Evolutionary conservation across 37 sponge, comb jelly and placozoan genomes (phyloP).

Genomic region (Tethya wilhelma): DNA sequence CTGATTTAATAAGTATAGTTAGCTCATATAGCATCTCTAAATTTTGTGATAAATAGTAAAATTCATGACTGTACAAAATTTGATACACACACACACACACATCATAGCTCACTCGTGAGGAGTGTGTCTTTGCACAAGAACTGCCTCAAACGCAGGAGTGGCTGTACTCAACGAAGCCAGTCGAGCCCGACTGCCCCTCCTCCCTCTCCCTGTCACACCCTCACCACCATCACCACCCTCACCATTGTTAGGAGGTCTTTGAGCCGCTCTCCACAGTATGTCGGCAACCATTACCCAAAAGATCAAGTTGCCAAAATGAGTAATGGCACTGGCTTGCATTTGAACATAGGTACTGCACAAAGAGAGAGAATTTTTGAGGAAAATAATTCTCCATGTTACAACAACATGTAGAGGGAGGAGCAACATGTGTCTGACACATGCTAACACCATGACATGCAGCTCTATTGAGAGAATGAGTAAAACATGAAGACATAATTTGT

Average conservation of each 20-base stretch:
- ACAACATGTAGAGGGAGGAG: background rate
- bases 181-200: too few relatives aligned
- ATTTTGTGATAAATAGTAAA: background rate
- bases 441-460: too few relatives aligned
- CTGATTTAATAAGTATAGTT: too few relatives aligned
- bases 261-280: conserved; percentile 28
- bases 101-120: background rate
- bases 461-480: too few relatives aligned
- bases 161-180: too few relatives aligned
- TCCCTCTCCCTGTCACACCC: too few relatives aligned
- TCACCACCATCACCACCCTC: background rate
- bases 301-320: conserved; percentile 7
- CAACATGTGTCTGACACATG: background rate
- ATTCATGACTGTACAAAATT: too few relatives aligned
- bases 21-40: background rate
- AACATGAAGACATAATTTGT: too few relatives aligned
- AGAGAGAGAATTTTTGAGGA: too few relatives aligned
- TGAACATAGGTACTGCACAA: conserved; percentile 1
- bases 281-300: conserved; percentile 22
- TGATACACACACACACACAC: too few relatives aligned
- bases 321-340: background rate
- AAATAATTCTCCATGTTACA: too few relatives aligned
- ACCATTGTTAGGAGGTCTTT: conserved; percentile 5
- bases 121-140: background rate
- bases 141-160: background rate